Percentiles rank a stretch among this genome's conserved stretches.
phyloP scores from a whole-genome alignment of 2,113 vertebrate species.

The Casuarius casuarius region DNA sequence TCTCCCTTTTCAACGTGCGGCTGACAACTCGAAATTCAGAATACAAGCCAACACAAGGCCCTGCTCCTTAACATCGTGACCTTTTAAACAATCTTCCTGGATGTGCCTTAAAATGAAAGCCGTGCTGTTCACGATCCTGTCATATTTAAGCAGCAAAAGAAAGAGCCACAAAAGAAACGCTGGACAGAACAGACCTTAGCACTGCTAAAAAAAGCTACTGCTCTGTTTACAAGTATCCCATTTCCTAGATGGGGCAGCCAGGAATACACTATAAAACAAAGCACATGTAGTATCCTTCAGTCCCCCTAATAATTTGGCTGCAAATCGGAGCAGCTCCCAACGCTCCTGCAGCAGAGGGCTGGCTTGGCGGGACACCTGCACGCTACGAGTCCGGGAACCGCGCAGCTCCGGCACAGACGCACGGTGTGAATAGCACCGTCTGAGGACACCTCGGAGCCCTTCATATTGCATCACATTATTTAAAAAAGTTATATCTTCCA shows the following conservation, averaged over 20 bases:
- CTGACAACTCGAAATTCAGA: not conserved
- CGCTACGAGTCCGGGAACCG: accelerated
- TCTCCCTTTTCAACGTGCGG: not conserved
- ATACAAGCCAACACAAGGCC: not conserved
- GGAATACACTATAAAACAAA: not conserved
- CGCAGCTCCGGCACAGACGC: not conserved
- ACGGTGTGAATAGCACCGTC: too few relatives aligned
- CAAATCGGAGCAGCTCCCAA: not conserved
- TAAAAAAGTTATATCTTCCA: accelerated
- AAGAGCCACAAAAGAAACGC: not conserved
- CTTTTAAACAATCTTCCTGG: not conserved
- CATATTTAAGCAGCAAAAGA: not conserved
- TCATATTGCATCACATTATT: not conserved
- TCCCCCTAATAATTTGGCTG: too few relatives aligned
- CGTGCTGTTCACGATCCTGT: not conserved
- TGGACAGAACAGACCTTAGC: accelerated
- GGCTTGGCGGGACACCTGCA: too few relatives aligned
- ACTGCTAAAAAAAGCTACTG: not conserved
- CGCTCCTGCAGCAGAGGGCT: too few relatives aligned
- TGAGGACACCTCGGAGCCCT: not conserved
- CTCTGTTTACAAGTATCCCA: not conserved
- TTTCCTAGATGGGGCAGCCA: accelerated
- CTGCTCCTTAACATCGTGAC: not conserved
- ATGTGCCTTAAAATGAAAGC: not conserved
- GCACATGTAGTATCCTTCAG: not conserved